Conservation (phyloP, 2,888 invertebrate genomes). For the Erebia palarica region DNA sequence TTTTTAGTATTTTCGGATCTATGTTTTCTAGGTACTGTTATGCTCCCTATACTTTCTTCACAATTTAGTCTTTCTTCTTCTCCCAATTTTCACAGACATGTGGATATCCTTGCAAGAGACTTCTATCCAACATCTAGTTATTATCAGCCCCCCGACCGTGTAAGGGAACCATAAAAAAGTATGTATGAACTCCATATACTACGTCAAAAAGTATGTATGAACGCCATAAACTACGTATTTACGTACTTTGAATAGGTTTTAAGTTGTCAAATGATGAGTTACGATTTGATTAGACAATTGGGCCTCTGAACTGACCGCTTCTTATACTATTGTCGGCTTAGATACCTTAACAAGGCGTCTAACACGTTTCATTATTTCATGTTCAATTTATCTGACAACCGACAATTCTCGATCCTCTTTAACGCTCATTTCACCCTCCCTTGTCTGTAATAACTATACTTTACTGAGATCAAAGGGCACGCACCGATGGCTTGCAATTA, state of each 20-base stretch:
- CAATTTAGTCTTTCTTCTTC: too few species aligned
- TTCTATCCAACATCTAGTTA: too few species aligned
- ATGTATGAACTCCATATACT: too few species aligned
- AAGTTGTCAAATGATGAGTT: too few species aligned
- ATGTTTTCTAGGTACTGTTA: too few species aligned
- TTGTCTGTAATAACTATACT: constrained; percentile 77
- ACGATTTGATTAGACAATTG: background rate
- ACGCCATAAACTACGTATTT: too few species aligned
- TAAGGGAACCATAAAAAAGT: background rate
- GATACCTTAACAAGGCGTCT: constrained; percentile 57
- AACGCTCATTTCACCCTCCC: constrained; percentile 76
- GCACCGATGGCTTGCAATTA: constrained; percentile 76
- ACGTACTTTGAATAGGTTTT: too few species aligned
- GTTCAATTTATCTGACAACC: constrained; percentile 74
- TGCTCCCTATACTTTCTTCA: too few species aligned
- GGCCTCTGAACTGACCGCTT: background rate
- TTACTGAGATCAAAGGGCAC: constrained; percentile 77
- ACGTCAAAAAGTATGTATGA: background rate
- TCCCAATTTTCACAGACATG: too few species aligned
- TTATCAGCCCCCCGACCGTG: too few species aligned
- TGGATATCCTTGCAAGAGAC: too few species aligned
- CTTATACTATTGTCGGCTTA: constrained; percentile 8
- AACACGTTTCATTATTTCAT: constrained; percentile 70
- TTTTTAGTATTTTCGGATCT: too few species aligned
- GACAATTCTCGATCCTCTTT: constrained; percentile 62